phyloP scores from a whole-genome alignment of 2,113 vertebrate genomes.

The Syngnathus floridae region DNA sequence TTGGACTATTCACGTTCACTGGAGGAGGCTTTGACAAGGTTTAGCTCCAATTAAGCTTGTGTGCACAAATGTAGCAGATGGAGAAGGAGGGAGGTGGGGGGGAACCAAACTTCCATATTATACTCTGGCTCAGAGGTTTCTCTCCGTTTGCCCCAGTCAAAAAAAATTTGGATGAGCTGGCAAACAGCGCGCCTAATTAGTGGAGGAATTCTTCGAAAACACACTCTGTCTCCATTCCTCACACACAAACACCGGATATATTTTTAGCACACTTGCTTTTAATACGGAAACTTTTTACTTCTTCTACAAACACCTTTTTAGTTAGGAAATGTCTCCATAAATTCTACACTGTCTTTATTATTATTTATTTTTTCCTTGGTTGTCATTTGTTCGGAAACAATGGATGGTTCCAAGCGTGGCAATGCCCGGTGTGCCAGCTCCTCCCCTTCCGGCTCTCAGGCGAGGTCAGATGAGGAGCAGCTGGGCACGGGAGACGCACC shows the following conservation, averaged over 20 bases:
- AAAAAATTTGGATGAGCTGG: slow-evolving; percentile 50
- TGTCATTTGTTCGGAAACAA: not conserved
- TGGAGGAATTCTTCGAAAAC: slow-evolving; percentile 26
- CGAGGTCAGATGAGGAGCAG: slow-evolving; percentile 67
- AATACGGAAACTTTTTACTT: not conserved
- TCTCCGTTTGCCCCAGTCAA: slow-evolving; percentile 49
- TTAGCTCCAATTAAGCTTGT: slow-evolving; percentile 61
- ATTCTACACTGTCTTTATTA: not conserved
- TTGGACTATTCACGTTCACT: slow-evolving; percentile 34
- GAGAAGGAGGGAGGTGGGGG: slow-evolving; percentile 22
- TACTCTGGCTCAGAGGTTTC: slow-evolving; percentile 56
- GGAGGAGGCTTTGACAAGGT: slow-evolving; percentile 52
- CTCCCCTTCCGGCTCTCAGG: slow-evolving; percentile 21
- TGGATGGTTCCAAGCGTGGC: not conserved
- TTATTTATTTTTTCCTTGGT: not conserved
- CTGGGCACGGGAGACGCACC: slow-evolving; percentile 68
- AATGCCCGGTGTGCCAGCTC: slow-evolving; percentile 26
- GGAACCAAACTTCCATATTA: slow-evolving; percentile 51
- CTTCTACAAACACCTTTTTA: not conserved
- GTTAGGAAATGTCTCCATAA: not conserved
- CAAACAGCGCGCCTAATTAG: slow-evolving; percentile 53
- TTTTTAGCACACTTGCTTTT: slow-evolving; percentile 11
- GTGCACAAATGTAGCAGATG: slow-evolving; percentile 54
- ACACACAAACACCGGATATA: slow-evolving; percentile 25
- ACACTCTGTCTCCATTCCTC: slow-evolving; percentile 30